Conservation (phyloP, 2,888 invertebrate species). For the Sphecodes monilicornis region DNA sequence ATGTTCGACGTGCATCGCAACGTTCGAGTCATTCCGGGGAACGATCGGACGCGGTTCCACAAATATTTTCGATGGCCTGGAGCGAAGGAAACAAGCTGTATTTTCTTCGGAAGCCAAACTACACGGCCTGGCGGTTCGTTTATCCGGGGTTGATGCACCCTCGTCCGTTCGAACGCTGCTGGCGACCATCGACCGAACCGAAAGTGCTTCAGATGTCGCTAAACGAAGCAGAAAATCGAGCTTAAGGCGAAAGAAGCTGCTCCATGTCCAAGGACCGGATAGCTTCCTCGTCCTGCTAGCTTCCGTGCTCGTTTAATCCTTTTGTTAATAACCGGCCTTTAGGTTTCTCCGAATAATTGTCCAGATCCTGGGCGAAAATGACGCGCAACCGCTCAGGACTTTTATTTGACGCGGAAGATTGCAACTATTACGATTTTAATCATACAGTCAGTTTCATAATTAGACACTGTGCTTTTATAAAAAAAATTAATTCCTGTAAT, state of each 20-base stretch:
- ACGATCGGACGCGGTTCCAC: neutral
- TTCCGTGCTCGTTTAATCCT: conserved; percentile 27
- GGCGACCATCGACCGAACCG: conserved; percentile 45
- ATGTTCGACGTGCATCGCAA: neutral
- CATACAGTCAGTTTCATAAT: too few relatives aligned
- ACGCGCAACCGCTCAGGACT: neutral
- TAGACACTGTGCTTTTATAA: too few relatives aligned
- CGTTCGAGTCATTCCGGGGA: neutral
- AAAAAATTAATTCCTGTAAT: too few relatives aligned
- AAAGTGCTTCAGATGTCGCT: conserved; percentile 64
- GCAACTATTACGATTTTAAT: too few relatives aligned
- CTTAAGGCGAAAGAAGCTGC: conserved; percentile 53
- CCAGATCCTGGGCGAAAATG: neutral
- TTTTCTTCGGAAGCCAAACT: conserved; percentile 2
- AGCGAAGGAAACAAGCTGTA: neutral
- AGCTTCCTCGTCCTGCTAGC: conserved; percentile 28
- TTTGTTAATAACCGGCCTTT: neutral
- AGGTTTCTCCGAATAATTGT: neutral
- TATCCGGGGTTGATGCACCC: conserved; percentile 58
- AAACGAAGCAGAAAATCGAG: conserved; percentile 72
- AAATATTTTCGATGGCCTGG: neutral
- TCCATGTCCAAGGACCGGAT: conserved; percentile 41
- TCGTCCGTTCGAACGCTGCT: conserved; percentile 9
- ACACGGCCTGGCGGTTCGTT: conserved; percentile 32
- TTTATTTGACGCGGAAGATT: neutral